Base-by-base conservation (phyloP, 2,888 invertebrate genomes). In the Thereva unica region DNA sequence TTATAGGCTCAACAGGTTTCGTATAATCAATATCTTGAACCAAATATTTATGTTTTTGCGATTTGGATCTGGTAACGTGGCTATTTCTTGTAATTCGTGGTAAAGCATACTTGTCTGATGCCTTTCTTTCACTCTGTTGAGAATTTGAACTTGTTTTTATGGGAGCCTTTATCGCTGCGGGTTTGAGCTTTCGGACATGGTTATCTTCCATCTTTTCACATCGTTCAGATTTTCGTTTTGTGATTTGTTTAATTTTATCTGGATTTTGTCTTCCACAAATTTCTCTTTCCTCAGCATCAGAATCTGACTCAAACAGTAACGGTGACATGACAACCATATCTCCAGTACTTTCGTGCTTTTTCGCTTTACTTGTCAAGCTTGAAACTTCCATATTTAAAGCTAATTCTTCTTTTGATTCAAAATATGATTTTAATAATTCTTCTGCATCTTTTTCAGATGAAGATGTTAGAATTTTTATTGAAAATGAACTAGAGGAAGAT, bases 281-380 rank as follows among this genome's bases (percentile, higher is more conserved):
- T 41, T 50, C 42, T 8, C 9, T 5, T 41, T 23, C 64, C 3
- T 75, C 75, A 4, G 71, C 69, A 4, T 78, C 78, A 0, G 78
- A 73, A 40, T 80, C 80, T 0, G 80, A 78, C 54, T 74, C 75
- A 34, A 78, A 75, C 4, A 79, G 7, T 54, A 80, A 70, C 0
- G 80, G 80, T 2, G 80, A 78, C 80, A 80, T 80, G 9, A 74
- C 42, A 7, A 44, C 72, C 38, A 75, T 66, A 0, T 72, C 71
- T 10, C 78, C 78, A 35, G 34, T 70, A 5, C 71, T 42, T 4
- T 72, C 74, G n/a, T 69, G 68, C 49, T 68, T 66, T 2, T 54
- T 34, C 0, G 6, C 42, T 7, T 7, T 55, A 41, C 12, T n/a
- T 10, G 59, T 66, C 4, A 66, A 59, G 1, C 40, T 40, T 3